Evolutionary conservation across 2,113 vertebrate genomes (phyloP).

Genomic region (Mormyrus lacerda): DNA sequence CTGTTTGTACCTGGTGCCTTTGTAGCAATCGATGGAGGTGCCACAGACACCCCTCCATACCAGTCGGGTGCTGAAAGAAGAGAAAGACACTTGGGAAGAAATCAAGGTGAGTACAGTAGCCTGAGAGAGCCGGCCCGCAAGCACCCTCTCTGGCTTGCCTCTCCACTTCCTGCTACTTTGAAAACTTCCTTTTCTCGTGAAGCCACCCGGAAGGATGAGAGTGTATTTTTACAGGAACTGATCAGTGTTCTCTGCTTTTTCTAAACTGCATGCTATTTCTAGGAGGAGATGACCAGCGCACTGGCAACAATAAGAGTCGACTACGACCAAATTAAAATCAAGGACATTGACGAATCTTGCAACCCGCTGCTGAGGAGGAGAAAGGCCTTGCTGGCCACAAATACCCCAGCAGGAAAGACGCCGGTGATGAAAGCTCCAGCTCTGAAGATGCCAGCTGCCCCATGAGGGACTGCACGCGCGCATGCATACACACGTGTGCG

Average conservation of each 20-base stretch:
- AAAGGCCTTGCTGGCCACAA: slow-evolving; percentile 58
- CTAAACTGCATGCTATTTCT: background rate
- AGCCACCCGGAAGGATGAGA: background rate
- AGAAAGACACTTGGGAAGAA: slow-evolving; percentile 78
- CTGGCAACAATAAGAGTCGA: slow-evolving; percentile 80
- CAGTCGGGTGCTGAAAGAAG: slow-evolving; percentile 76
- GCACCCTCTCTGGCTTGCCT: background rate
- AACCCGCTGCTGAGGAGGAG: slow-evolving; percentile 80
- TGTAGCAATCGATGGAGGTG: slow-evolving; percentile 72
- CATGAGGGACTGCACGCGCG: background rate
- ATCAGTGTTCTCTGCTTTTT: background rate
- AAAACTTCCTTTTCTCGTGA: background rate
- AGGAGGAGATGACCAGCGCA: slow-evolving; percentile 86
- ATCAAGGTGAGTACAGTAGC: slow-evolving; percentile 66
- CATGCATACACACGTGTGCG: background rate
- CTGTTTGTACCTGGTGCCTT: background rate
- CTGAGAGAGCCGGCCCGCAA: background rate
- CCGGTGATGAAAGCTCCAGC: background rate
- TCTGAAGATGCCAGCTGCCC: background rate
- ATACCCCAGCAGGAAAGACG: slow-evolving; percentile 40
- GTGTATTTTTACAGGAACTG: background rate
- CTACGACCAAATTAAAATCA: slow-evolving; percentile 83
- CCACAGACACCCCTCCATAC: slow-evolving; percentile 79
- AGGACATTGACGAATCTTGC: slow-evolving; percentile 73
- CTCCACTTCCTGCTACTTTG: background rate